A percentile compares a stretch with the other conserved stretches of the same genome.
Conservation (phyloP, 1,140 invertebrate species). For the Ectropis grisescens region DNA sequence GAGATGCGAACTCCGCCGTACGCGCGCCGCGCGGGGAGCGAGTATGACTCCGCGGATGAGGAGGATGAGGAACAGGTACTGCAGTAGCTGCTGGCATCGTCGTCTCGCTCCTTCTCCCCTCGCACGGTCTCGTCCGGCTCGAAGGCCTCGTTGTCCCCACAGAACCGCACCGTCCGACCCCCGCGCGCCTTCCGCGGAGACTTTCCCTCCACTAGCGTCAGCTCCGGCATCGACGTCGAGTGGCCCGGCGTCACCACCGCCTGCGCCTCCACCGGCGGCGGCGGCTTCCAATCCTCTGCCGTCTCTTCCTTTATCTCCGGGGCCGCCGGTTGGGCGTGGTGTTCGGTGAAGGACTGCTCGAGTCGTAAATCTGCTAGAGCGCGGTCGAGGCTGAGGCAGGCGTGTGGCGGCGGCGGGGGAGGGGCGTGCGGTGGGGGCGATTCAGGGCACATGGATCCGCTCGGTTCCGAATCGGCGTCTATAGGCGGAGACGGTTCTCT, state of each 20-base stretch:
- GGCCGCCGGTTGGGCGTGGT: conserved; percentile 46
- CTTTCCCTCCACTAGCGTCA: conserved; percentile 40
- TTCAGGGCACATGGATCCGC: conserved; percentile 32
- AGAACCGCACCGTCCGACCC: conserved; percentile 72
- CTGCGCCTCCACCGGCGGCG: conserved; percentile 50
- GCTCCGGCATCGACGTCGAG: conserved; percentile 54
- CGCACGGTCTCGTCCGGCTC: conserved; percentile 66
- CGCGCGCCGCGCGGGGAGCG: conserved; percentile 82
- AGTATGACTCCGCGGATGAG: conserved; percentile 86
- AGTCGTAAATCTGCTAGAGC: conserved; percentile 50
- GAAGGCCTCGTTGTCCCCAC: conserved; percentile 73
- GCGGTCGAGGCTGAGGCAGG: conserved; percentile 61
- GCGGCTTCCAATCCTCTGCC: conserved; percentile 48
- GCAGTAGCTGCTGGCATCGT: conserved; percentile 84
- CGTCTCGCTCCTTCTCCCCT: conserved; percentile 54
- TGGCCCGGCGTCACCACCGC: conserved; percentile 47
- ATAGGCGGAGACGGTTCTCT: conserved; percentile 39
- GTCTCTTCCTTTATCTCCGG: conserved; percentile 32
- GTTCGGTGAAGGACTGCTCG: conserved; percentile 45
- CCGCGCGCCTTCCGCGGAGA: conserved; percentile 30
- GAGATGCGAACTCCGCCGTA: conserved; percentile 90
- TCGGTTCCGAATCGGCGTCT: conserved; percentile 49
- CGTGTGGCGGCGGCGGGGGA: conserved; percentile 56
- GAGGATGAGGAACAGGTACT: conserved; percentile 91
- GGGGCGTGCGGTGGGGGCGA: conserved; percentile 45